Conservation (phyloP, 2,888 invertebrate genomes). For the Epistrophe eligans region DNA sequence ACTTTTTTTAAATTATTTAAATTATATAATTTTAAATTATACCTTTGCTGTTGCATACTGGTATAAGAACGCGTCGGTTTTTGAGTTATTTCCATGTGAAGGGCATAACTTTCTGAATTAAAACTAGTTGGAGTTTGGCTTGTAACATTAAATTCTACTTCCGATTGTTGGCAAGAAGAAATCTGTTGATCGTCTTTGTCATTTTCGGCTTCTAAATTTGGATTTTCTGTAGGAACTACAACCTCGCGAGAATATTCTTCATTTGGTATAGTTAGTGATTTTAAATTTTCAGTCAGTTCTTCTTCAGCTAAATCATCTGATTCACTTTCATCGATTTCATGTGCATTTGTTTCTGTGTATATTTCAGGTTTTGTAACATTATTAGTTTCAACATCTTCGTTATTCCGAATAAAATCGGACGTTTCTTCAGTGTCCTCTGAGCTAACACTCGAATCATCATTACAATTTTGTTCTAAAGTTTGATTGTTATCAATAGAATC, state of each 20-base stretch:
- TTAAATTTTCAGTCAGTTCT: neutral
- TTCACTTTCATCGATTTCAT: conserved; percentile 65
- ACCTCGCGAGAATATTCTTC: neutral
- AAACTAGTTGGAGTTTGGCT: conserved; percentile 79
- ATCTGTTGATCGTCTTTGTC: neutral
- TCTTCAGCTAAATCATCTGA: conserved; percentile 24
- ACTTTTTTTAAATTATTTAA: neutral
- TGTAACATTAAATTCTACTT: conserved; percentile 76
- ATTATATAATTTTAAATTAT: conserved; percentile 13
- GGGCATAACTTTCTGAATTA: conserved; percentile 79
- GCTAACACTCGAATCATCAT: conserved; percentile 25
- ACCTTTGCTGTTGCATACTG: conserved; percentile 75
- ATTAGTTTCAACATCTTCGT: neutral
- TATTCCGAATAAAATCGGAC: neutral
- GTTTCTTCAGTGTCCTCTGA: neutral
- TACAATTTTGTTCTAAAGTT: conserved; percentile 3
- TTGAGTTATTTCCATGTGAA: conserved; percentile 78
- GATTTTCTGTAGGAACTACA: neutral
- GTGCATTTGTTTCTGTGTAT: neutral
- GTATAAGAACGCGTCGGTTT: conserved; percentile 53
- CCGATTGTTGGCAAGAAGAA: conserved; percentile 6
- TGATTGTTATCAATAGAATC: conserved; percentile 8
- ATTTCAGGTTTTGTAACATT: neutral
- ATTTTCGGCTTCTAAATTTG: neutral
- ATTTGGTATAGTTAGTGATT: neutral